Conservation (phyloP, 2,113 vertebrate species). For the Etia nguti region DNA sequence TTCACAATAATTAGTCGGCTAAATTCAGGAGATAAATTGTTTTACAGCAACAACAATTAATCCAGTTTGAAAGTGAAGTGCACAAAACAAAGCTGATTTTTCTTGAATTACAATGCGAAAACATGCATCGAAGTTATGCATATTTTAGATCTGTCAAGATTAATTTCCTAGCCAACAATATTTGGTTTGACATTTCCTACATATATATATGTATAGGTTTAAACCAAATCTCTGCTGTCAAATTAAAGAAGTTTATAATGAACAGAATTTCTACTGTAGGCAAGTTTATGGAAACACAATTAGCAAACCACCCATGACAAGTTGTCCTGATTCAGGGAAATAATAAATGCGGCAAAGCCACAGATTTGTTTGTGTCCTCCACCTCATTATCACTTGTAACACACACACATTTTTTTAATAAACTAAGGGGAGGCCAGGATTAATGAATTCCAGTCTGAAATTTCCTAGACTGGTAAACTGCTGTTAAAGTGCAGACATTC, state of each 20-base stretch:
- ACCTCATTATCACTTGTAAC: background rate
- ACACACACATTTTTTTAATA: background rate
- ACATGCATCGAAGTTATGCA: background rate
- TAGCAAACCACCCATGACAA: background rate
- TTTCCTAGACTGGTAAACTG: background rate
- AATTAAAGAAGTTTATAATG: background rate
- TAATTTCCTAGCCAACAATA: background rate
- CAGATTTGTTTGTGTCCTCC: background rate
- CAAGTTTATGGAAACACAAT: background rate
- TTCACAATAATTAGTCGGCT: background rate
- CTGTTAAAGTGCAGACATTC: background rate
- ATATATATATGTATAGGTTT: background rate
- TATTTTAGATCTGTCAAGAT: background rate
- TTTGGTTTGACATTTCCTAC: background rate
- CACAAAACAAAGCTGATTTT: background rate
- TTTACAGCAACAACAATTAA: background rate
- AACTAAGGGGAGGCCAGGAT: background rate
- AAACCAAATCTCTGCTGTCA: background rate
- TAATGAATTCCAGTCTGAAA: background rate
- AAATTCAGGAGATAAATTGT: background rate
- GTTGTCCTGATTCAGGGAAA: background rate
- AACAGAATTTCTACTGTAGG: background rate
- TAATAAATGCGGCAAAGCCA: background rate
- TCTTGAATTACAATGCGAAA: background rate
- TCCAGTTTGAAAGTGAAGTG: background rate